Percentiles rank a stretch among this genome's conserved stretches.
Conservation (phyloP, 1,140 invertebrate genomes). For the Hermetia illucens region DNA sequence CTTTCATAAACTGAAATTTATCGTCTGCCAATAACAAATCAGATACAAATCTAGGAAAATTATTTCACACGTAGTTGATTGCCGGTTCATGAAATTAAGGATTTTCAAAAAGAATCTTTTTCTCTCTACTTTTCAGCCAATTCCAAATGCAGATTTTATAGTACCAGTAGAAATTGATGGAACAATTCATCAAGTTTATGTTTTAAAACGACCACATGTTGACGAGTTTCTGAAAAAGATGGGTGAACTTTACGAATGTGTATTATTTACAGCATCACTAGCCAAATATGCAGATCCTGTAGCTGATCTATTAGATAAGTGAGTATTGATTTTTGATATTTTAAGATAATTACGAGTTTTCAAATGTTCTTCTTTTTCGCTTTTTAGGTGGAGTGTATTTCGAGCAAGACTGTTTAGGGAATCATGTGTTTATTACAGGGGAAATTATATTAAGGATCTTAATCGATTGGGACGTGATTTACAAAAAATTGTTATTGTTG, state of each 20-base stretch:
- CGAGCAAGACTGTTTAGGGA: conserved; percentile 93
- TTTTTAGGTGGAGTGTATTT: conserved; percentile 87
- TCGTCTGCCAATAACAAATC: neutral
- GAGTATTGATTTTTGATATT: too few relatives aligned
- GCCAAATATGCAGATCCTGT: conserved; percentile 99
- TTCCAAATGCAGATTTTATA: conserved; percentile 99
- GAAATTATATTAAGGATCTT: conserved; percentile 99
- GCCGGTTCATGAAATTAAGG: too few relatives aligned
- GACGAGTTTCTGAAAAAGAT: conserved; percentile 97
- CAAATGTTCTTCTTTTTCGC: neutral
- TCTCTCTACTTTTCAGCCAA: conserved; percentile 58
- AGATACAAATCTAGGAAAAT: neutral
- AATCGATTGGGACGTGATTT: conserved; percentile 93
- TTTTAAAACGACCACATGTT: conserved; percentile 96
- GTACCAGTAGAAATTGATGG: conserved; percentile 99
- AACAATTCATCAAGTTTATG: conserved; percentile 97
- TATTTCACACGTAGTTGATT: conserved; percentile 1
- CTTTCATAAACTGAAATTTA: neutral
- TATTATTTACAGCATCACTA: conserved; percentile 97
- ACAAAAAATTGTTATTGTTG: conserved; percentile 93
- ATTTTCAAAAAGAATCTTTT: conserved; percentile 3
- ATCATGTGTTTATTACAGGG: conserved; percentile 98
- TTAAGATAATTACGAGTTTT: neutral
- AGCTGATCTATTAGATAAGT: conserved; percentile 86
- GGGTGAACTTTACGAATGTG: conserved; percentile 98